Evolutionary conservation across 1,140 invertebrate species (phyloP), one percentile per base, ranked within the genome.

Genomic region (Melipona quadrifasciata): DNA sequence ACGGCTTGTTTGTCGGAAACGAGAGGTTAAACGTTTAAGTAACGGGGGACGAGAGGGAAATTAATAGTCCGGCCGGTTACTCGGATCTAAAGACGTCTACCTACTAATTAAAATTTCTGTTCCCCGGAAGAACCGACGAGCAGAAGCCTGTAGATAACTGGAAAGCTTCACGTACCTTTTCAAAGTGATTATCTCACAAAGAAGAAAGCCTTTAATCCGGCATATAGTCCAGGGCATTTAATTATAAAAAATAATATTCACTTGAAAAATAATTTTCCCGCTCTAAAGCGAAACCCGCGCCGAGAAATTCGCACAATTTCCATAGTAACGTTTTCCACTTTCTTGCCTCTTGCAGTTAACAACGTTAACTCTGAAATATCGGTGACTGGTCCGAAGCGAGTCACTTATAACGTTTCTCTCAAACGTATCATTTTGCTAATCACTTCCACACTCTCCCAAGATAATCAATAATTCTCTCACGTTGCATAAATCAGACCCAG

Each of bases 71-170:
- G 72, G 47, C 27, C n/a, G 87, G 57, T 58, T 80, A 80, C 75
- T 80, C 67, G 84, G 68, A 89, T 80, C 67, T 86, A 86, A 89
- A 89, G 87, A 89, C 77, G 88, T 88, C 80, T 86, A 89, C 76
- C 77, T 84, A 76, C 87, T 89, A 89, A 89, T 89, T 89, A 89
- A 88, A 89, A 89, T 89, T 86, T 84, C 84, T 88, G 71, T 80
- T 83, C 88, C 39, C 27, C 67, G 65, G 76, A 86, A 72, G 79
- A 82, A 67, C 34, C 76, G 68, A 77, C 58, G 27, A 2, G 21
- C 21, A 79, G 79, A 58, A 81, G 53, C 55, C 71, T 67, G 58
- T 58, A 67, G 86, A 86, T 86, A 90, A 83, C 73, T 14, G 57
- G 21, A 19, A 58, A 39, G 51, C 61, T 39, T 39, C 57, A 34